A percentile compares a stretch with the other conserved stretches of the same genome.
Conservation (phyloP, 1,140 invertebrate genomes). For the Luehdorfia chinensis region DNA sequence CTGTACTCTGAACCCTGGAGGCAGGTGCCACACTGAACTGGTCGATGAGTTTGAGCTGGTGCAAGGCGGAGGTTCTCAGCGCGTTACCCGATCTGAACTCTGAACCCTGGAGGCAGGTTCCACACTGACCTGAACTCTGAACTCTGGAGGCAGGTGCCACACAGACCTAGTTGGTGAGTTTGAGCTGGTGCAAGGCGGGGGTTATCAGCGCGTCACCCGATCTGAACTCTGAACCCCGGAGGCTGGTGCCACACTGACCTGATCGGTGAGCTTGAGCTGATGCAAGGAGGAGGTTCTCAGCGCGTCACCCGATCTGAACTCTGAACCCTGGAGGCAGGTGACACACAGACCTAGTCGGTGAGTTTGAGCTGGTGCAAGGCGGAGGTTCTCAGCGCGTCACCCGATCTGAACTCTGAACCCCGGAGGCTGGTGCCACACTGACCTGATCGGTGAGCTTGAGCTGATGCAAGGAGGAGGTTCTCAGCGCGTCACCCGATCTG, state of each 20-base stretch:
- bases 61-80: conserved; percentile 78
- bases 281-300: conserved; percentile 79
- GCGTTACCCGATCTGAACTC: conserved; percentile 81
- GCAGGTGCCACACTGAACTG: conserved; percentile 59
- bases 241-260: no score
- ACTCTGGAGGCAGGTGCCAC: neutral
- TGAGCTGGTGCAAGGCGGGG: conserved; percentile 80
- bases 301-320: conserved; percentile 81
- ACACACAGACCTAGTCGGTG: no score
- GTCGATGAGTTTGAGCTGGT: conserved; percentile 81
- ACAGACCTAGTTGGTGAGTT: conserved; percentile 80
- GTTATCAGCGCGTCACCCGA: conserved; percentile 80
- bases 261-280: conserved; percentile 81
- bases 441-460: conserved; percentile 82
- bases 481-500: conserved; percentile 78
- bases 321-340: no score
- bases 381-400: no score
- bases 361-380: no score
- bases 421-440: conserved; percentile 5
- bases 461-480: conserved; percentile 79
- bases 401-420: no score
- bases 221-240: conserved; percentile 81
- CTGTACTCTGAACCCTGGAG: conserved; percentile 82
- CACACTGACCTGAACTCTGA: conserved; percentile 79
- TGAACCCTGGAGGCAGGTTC: no score